These are phyloP conservation scores for Netelia melanura DNA, from an alignment of 2,888 invertebrate species.

Conservation along the genomic window DNA sequence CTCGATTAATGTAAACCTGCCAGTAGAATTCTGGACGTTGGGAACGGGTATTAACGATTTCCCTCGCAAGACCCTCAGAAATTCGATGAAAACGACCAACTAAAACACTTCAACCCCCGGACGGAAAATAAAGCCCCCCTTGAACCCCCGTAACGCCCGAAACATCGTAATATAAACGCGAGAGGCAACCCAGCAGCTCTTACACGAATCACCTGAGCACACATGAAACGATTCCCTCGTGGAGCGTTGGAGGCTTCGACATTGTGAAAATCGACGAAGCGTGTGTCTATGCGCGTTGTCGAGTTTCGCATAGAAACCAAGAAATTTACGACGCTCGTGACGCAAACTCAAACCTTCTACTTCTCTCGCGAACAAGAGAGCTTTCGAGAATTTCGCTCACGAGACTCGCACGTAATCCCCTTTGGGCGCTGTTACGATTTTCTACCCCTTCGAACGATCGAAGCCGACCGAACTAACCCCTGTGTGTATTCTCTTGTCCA, in stretches of 20 bases:
- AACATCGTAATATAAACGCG: slow-evolving; percentile 40
- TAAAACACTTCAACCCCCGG: background rate
- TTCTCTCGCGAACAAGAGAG: slow-evolving; percentile 2
- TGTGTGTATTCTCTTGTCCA: background rate
- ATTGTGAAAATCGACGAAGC: slow-evolving; percentile 62
- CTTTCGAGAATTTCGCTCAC: slow-evolving; percentile 21
- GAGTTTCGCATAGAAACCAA: slow-evolving; percentile 11
- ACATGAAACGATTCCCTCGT: slow-evolving; percentile 58
- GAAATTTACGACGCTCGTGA: slow-evolving; percentile 59
- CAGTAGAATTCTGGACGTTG: background rate
- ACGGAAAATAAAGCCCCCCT: slow-evolving; percentile 2
- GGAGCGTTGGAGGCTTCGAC: slow-evolving; percentile 44
- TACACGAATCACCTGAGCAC: slow-evolving; percentile 52
- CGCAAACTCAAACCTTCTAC: slow-evolving; percentile 36
- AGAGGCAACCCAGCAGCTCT: slow-evolving; percentile 32
- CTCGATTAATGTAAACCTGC: background rate
- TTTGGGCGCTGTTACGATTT: background rate
- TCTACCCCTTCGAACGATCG: background rate
- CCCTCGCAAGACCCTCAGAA: background rate
- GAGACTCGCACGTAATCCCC: slow-evolving; percentile 8
- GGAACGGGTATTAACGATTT: background rate
- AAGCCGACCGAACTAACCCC: background rate
- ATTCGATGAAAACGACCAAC: background rate
- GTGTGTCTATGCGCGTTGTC: slow-evolving; percentile 17
- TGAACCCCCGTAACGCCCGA: background rate